Percentiles rank a stretch among this genome's conserved stretches.
These are phyloP conservation scores for Caranx ignobilis DNA, from an alignment of 2,113 vertebrate species.

Conservation along the genomic window DNA sequence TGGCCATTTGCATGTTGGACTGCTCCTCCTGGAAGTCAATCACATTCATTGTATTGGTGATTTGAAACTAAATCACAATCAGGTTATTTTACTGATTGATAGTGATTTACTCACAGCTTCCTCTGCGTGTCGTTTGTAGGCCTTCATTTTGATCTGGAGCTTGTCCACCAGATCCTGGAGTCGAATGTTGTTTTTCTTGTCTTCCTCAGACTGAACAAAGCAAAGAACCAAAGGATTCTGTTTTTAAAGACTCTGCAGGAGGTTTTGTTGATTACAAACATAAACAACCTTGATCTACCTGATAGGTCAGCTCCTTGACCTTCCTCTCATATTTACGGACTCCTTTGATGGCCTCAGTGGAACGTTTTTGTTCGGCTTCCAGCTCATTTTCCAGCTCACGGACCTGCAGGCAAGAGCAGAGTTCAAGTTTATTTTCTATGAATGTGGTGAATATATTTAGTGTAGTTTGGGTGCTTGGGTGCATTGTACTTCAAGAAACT, in stretches of 20 bases:
- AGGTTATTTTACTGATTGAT: not conserved
- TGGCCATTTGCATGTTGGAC: slow-evolving; percentile 54
- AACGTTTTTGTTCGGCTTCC: slow-evolving; percentile 60
- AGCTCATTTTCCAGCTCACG: slow-evolving; percentile 69
- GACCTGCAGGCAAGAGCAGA: slow-evolving; percentile 26
- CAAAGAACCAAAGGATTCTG: not conserved
- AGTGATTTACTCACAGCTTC: slow-evolving; percentile 61
- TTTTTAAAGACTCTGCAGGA: not conserved
- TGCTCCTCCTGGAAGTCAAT: slow-evolving; percentile 66
- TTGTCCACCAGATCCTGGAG: slow-evolving; percentile 74
- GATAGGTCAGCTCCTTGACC: slow-evolving; percentile 68
- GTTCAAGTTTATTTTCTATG: not conserved
- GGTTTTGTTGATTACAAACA: not conserved
- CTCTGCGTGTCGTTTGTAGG: slow-evolving; percentile 63
- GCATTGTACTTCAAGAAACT: no score
- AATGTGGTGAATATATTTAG: no score
- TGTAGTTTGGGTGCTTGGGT: no score
- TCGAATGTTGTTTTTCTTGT: slow-evolving; percentile 67
- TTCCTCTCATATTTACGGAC: slow-evolving; percentile 65
- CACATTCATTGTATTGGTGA: not conserved
- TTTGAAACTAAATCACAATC: not conserved
- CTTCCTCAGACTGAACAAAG: slow-evolving; percentile 60
- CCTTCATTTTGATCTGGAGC: slow-evolving; percentile 68
- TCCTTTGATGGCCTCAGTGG: slow-evolving; percentile 57
- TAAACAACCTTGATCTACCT: slow-evolving; percentile 47